Conservation (phyloP, 1,140 invertebrate species). For the Drosophila truncata region DNA sequence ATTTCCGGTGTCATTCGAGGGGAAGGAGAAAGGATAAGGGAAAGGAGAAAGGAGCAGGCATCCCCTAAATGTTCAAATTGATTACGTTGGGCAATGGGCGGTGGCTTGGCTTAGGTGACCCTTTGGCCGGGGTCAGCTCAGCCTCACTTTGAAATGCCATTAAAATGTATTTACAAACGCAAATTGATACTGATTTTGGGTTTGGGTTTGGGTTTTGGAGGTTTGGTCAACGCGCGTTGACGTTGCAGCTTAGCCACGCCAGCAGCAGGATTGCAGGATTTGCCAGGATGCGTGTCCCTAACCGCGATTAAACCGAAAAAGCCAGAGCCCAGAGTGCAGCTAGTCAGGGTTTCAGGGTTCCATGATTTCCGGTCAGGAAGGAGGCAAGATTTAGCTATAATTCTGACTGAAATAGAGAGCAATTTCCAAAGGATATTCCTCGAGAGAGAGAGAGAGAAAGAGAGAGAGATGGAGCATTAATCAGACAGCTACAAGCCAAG, state of each 20-base stretch:
- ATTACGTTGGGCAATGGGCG: conserved; percentile 49
- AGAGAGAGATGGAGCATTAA: not conserved
- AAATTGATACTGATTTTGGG: conserved; percentile 82
- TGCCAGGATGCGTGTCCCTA: conserved; percentile 25
- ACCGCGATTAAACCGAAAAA: conserved; percentile 1
- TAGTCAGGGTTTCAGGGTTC: not conserved
- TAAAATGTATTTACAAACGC: conserved; percentile 84
- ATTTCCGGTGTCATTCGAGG: conserved; percentile 77
- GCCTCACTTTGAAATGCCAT: conserved; percentile 81
- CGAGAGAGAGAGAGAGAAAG: not conserved
- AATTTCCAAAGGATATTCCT: not conserved
- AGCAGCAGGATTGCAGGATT: conserved; percentile 31
- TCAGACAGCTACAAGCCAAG: conserved; percentile 45
- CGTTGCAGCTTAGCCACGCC: conserved; percentile 66
- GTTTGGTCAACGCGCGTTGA: conserved; percentile 53
- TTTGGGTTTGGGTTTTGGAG: conserved; percentile 4
- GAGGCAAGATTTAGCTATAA: not conserved
- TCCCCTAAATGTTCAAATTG: conserved; percentile 73
- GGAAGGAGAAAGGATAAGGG: not conserved
- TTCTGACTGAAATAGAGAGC: not conserved
- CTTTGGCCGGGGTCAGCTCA: conserved; percentile 43
- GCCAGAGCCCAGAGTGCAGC: not conserved
- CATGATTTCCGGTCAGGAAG: conserved; percentile 2
- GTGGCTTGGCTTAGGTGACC: not conserved
- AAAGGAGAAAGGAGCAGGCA: not conserved